Conservation (phyloP, 2,113 vertebrate species). For the Nycticryphes semicollaris region DNA sequence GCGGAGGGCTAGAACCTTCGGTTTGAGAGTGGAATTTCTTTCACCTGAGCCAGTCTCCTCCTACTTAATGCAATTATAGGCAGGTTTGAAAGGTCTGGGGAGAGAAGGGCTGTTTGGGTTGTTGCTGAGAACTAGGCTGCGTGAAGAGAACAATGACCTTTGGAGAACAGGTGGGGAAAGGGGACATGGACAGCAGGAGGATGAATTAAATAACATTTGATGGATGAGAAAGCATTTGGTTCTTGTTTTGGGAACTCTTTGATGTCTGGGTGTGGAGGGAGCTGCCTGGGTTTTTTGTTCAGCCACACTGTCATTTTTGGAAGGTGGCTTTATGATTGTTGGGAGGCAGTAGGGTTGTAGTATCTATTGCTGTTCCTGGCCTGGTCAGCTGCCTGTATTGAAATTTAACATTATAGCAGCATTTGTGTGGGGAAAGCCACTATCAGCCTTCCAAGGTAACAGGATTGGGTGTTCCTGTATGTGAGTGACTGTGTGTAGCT, state of each 20-base stretch:
- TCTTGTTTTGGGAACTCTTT: not conserved
- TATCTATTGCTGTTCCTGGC: fast-evolving
- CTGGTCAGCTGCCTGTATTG: not conserved
- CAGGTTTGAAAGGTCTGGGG: not conserved
- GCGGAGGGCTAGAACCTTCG: fast-evolving
- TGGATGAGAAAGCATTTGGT: not conserved
- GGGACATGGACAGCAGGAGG: no score
- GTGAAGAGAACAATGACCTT: not conserved
- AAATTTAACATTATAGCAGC: not conserved
- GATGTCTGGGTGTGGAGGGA: not conserved
- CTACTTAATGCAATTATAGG: not conserved
- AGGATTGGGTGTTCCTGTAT: not conserved
- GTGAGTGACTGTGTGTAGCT: not conserved
- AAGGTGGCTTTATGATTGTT: not conserved
- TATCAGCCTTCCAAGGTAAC: not conserved
- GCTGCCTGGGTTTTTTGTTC: not conserved
- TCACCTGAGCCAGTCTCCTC: not conserved
- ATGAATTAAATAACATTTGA: no score
- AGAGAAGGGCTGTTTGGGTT: fast-evolving
- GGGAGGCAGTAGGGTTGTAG: not conserved
- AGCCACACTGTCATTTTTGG: not conserved
- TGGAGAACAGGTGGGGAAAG: not conserved
- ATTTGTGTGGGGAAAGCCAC: not conserved
- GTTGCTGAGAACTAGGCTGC: fast-evolving
- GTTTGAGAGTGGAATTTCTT: not conserved